Evolutionary conservation across 2,797 vertebrate genomes (phyloP).

Genomic region (Acanthurus tractus): DNA sequence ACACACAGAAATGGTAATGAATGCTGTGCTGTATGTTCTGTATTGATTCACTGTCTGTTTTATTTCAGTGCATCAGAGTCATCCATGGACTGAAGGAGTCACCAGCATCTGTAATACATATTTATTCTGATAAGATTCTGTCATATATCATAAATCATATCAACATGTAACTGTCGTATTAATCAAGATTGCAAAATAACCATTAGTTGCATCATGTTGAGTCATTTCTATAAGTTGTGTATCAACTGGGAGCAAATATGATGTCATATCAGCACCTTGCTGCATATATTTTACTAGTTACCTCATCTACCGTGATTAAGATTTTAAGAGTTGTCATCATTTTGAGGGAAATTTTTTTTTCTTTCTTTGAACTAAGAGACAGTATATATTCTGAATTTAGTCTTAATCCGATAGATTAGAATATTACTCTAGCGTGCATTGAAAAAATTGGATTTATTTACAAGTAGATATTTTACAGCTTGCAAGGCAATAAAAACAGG

Average conservation of each 20-base stretch:
- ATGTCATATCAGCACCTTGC: background rate
- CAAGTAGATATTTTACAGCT: background rate
- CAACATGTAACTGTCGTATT: too few species aligned
- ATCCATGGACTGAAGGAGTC: background rate
- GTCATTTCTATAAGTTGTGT: background rate
- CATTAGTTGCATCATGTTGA: background rate
- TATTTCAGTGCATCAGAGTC: conserved; percentile 1
- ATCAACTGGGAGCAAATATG: background rate
- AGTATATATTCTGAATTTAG: background rate
- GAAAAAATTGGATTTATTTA: background rate
- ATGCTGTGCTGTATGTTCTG: background rate
- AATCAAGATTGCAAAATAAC: too few species aligned
- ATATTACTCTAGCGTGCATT: background rate
- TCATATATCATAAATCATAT: too few species aligned
- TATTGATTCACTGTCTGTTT: background rate
- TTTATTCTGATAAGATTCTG: too few species aligned
- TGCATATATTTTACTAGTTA: background rate
- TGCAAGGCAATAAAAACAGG: conserved; percentile 18
- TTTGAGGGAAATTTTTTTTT: background rate
- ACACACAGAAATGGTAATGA: background rate
- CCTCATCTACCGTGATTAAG: background rate
- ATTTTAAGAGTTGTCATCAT: background rate
- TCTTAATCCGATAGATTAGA: background rate
- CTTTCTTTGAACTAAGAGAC: background rate
- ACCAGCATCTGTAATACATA: conserved; percentile 42